These are phyloP conservation scores for Loxodonta africana DNA, from an alignment of 2,113 vertebrate species.

Conservation along the genomic window DNA sequence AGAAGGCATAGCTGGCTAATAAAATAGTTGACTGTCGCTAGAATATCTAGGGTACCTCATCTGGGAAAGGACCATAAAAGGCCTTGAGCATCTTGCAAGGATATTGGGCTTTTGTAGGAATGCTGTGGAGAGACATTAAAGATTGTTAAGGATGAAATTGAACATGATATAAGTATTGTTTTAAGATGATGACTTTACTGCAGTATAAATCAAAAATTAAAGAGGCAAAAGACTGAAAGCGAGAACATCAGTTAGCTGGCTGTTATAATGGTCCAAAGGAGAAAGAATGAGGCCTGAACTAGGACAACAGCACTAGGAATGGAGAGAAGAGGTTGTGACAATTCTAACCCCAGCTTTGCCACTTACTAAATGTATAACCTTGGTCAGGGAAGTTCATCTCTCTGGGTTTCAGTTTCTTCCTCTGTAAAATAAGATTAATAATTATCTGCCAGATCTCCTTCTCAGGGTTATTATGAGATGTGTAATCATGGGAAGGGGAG, in stretches of 20 bases:
- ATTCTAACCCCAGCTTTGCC: not conserved
- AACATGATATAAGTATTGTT: not conserved
- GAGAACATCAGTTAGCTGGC: not conserved
- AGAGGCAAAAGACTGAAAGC: not conserved
- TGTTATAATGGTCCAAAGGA: not conserved
- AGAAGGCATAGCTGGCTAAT: not conserved
- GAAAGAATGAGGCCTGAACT: not conserved
- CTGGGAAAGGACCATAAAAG: not conserved
- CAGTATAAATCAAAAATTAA: not conserved
- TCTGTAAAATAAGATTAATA: slow-evolving; percentile 16
- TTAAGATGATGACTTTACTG: not conserved
- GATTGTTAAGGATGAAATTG: not conserved
- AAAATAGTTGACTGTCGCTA: not conserved
- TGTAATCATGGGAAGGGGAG: not conserved
- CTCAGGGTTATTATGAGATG: not conserved
- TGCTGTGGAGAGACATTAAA: slow-evolving; percentile 14
- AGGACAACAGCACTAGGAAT: accelerated
- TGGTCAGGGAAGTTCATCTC: not conserved
- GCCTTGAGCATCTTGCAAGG: not conserved
- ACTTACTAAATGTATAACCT: not conserved
- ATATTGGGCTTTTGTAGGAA: not conserved
- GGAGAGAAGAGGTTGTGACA: not conserved
- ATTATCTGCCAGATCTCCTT: not conserved
- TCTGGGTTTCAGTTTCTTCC: not conserved
- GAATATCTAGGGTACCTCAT: accelerated